phyloP scores from a whole-genome alignment of 1,140 invertebrate species.

The Lasaia peninsularis region DNA sequence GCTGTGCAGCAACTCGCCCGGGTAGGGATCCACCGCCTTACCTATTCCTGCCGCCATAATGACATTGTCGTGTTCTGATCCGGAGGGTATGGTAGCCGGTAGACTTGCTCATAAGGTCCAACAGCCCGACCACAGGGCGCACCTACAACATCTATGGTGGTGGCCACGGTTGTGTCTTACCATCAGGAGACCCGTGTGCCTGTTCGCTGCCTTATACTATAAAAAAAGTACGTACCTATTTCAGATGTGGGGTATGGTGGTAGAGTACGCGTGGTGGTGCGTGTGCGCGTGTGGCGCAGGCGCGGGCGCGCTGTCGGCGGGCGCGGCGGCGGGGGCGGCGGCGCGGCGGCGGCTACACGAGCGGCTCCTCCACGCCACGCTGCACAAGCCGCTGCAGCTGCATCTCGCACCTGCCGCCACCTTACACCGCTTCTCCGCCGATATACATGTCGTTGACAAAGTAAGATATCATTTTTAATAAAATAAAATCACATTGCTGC shows the following conservation, averaged over 20 bases:
- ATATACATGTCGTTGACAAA: slow-evolving; percentile 87
- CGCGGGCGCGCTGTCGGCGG: slow-evolving; percentile 58
- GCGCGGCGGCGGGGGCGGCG: slow-evolving; percentile 80
- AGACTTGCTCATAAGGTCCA: too few species aligned
- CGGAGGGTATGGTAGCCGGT: too few species aligned
- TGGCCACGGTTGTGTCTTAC: too few species aligned
- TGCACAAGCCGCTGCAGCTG: slow-evolving; percentile 81
- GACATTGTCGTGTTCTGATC: too few species aligned
- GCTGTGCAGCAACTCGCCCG: too few species aligned
- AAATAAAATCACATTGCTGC: too few species aligned
- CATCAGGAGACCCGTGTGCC: too few species aligned
- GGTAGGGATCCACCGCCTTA: too few species aligned
- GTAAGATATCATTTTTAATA: slow-evolving; percentile 47
- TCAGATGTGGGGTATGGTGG: slow-evolving; percentile 45
- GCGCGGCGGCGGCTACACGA: slow-evolving; percentile 81
- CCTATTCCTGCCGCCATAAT: too few species aligned
- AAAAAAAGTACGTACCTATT: background rate
- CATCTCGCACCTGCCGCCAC: slow-evolving; percentile 86
- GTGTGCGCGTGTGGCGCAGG: slow-evolving; percentile 32
- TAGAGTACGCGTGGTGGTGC: slow-evolving; percentile 40
- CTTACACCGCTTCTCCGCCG: slow-evolving; percentile 87
- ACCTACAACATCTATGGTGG: too few species aligned
- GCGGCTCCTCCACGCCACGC: slow-evolving; percentile 79
- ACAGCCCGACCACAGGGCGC: too few species aligned
- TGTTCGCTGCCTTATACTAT: too few species aligned